phyloP scores from a whole-genome alignment of 2,888 invertebrate species.

The Spilosoma lubricipeda region DNA sequence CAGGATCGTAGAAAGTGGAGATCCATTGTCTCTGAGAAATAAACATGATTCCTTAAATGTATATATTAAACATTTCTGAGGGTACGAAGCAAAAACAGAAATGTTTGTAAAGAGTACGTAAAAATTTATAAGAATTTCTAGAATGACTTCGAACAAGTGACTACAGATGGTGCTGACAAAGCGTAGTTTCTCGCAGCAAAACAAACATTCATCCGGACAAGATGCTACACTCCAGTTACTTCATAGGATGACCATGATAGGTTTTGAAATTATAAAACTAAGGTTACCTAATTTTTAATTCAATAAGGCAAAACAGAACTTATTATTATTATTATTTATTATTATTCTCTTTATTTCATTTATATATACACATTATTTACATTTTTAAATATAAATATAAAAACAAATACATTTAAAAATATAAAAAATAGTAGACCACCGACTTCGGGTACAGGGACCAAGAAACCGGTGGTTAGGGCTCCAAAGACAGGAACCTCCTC shows the following conservation, averaged over 20 bases:
- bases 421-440: too few relatives aligned
- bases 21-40: too few relatives aligned
- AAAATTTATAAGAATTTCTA: background rate
- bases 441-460: too few relatives aligned
- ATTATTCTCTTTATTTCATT: too few relatives aligned
- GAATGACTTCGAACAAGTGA: constrained; percentile 45
- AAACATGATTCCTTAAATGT: too few relatives aligned
- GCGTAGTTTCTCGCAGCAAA: constrained; percentile 55
- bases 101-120: background rate
- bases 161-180: constrained; percentile 54
- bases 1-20: too few relatives aligned
- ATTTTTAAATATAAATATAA: too few relatives aligned
- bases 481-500: too few relatives aligned
- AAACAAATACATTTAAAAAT: too few relatives aligned
- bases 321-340: too few relatives aligned
- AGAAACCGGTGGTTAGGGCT: too few relatives aligned
- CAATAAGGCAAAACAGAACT: background rate
- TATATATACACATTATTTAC: too few relatives aligned
- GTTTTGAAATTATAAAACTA: constrained; percentile 8
- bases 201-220: constrained; percentile 59
- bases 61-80: background rate
- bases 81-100: background rate
- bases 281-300: background rate
- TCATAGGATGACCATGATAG: constrained; percentile 23
- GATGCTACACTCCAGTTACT: constrained; percentile 42